Percentiles rank a stretch among this genome's conserved stretches.
phyloP scores from a whole-genome alignment of 2,888 invertebrate species.

The Hypercompe scribonia region DNA sequence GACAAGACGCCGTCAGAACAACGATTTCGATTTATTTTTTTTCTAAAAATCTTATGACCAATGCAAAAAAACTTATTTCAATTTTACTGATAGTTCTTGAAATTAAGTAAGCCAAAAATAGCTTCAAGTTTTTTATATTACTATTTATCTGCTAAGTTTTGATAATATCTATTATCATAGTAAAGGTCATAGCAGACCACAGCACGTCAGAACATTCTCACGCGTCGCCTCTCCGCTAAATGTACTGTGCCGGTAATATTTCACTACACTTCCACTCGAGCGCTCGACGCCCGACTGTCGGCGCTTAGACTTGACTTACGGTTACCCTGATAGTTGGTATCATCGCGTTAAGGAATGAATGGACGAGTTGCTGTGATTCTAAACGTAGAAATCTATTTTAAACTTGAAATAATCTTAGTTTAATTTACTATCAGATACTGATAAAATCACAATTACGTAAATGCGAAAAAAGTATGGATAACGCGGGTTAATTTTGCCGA shows the following conservation, averaged over 20 bases:
- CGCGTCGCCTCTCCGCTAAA: constrained; percentile 57
- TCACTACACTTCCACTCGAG: constrained; percentile 56
- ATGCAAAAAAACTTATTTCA: too few relatives aligned
- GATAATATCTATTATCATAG: neutral
- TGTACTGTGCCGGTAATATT: constrained; percentile 58
- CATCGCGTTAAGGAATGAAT: constrained; percentile 32
- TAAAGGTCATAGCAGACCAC: constrained; percentile 26
- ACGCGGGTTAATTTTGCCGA: too few relatives aligned
- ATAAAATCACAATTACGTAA: neutral
- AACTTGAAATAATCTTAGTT: neutral
- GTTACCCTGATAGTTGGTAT: constrained; percentile 26
- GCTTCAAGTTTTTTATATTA: too few relatives aligned
- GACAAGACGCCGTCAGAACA: too few relatives aligned
- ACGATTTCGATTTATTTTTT: too few relatives aligned
- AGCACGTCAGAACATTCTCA: constrained; percentile 50
- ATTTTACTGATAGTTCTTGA: too few relatives aligned
- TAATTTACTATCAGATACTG: neutral
- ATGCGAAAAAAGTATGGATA: neutral
- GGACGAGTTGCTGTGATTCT: constrained; percentile 28
- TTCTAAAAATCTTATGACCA: too few relatives aligned
- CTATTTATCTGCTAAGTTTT: too few relatives aligned
- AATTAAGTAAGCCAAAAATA: too few relatives aligned
- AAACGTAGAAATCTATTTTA: constrained; percentile 3
- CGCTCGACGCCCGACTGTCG: constrained; percentile 56
- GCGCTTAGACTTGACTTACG: constrained; percentile 47